Base-by-base conservation (phyloP, 2,113 vertebrate genomes). In the Cyphomyrus discorhynchus region DNA sequence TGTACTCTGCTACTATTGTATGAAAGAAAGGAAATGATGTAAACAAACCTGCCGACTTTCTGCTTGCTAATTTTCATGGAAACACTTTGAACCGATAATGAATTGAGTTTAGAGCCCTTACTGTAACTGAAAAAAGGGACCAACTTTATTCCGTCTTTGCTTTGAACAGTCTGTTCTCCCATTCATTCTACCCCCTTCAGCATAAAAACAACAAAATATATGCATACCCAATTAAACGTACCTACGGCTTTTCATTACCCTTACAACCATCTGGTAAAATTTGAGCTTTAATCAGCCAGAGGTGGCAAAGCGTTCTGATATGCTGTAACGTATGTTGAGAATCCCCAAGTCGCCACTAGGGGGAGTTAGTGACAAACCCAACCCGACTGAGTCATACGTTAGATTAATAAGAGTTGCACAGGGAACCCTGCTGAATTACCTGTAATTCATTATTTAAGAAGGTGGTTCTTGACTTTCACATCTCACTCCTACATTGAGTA, bases 351-450 rank as follows among this genome's bases (percentile, higher is more conserved):
- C 46, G 80, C 95, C 97, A 96, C 96, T 96, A 96, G 97, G 93
- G 96, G 97, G 97, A 96, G 96, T 93, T 95, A 92, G 93, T 91
- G 92, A 94, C 87, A 82, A 46, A 89, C 87, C 35, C 47, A 56
- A 74, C n/a, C 31, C 90, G 19, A 74, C 17, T 66, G 10, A 53
- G 84, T 35, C 49, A 84, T 4, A 50, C 47, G 86, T 46, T 21
- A 35, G 49, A 15, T 52, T 50, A 86, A 86, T 50, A 53, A 56
- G 50, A 46, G 49, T 4, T 19, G 10, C 17, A 83, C 89, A 89
- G 89, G 39, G 45, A 90, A 53, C 89, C 56, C 49, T 45, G 80
- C 19, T 24, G 90, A 80, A 52, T 88, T 80, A 35, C 27, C 87
- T n/a, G 31, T 31, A 82, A 87, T 83, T 52, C 7, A 62, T n/a